These are phyloP conservation scores for Girardinus metallicus DNA, from an alignment of 2,797 vertebrate genomes.

Conservation along the genomic window DNA sequence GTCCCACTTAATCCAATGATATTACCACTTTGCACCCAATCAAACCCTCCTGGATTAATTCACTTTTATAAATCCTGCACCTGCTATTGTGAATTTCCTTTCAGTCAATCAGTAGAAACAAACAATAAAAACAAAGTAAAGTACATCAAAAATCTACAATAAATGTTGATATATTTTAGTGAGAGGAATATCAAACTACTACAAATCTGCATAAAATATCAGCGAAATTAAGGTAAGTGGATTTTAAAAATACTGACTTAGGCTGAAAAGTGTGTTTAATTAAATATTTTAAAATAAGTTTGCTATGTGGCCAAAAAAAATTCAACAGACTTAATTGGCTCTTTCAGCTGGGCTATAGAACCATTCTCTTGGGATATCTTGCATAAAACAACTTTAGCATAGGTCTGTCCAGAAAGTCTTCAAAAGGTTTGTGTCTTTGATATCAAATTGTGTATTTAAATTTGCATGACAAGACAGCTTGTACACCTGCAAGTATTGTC, in stretches of 20 bases:
- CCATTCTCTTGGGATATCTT: not conserved
- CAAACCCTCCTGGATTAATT: constrained; percentile 44
- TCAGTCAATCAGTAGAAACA: not conserved
- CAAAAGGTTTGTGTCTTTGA: not conserved
- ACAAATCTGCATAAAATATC: not conserved
- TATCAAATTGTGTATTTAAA: not conserved
- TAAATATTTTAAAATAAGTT: not conserved
- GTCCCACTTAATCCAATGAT: constrained; percentile 55
- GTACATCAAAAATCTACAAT: not conserved
- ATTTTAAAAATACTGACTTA: not conserved
- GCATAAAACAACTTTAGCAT: not conserved
- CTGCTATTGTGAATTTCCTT: constrained; percentile 18
- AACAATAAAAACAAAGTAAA: not conserved
- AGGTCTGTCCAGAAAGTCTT: not conserved
- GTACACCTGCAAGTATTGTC: not conserved
- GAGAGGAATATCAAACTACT: not conserved
- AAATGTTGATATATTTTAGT: not conserved
- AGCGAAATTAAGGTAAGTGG: not conserved
- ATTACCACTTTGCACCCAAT: constrained; percentile 49
- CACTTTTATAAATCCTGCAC: constrained; percentile 26
- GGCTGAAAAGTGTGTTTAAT: not conserved
- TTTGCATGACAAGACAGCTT: not conserved
- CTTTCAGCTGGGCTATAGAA: not conserved
- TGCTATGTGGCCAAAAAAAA: not conserved
- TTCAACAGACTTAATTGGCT: not conserved